Evolutionary conservation across 2,888 invertebrate species (phyloP), one percentile per base, ranked within the genome.

Genomic region (Troilus luridus): DNA sequence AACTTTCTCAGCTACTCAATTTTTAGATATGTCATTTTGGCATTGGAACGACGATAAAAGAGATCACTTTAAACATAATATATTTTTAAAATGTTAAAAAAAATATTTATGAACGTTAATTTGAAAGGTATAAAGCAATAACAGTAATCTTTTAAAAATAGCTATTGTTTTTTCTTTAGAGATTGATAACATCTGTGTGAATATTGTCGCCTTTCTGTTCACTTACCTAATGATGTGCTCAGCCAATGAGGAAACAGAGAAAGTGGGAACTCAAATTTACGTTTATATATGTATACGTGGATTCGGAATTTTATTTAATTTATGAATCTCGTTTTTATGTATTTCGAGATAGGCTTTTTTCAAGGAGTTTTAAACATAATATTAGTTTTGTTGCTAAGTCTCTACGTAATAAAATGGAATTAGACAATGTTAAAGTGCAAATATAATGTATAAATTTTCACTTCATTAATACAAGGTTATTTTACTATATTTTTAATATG

Each of bases 291-390:
- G 21, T 56, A 77, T n/a, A 56, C 41, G 41, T 41, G 41, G 41
- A 41, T 41, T 19, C n/a, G 56, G 0, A 9, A n/a, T 85, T 58
- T 85, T 56, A 85, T 85, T 85, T 85, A 85, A 85, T 85, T 85
- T 85, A 85, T 85, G 85, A 58, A 85, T 85, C 85, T 85, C 8
- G 56, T 5, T 85, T 85, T 85, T 85, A 58, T 85, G 85, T 85
- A 56, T 56, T 81, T 81, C 21, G 11, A 85, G 85, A 85, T 85
- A 85, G n/a, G 85, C 8, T 85, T 5, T 85, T 41, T n/a, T 85
- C 85, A 85, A 85, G 85, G 85, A 56, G 56, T 85, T 85, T 85
- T n/a, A 85, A 85, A 56, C 17, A 77, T 77, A 77, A 77, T 77
- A 77, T 67, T n/a, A 41, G 9, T 77, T 77, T 77, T 77, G 41